Evolutionary conservation across 2,888 invertebrate species (phyloP), one percentile per base, ranked within the genome.

Genomic region (Parascotia fuliginaria): DNA sequence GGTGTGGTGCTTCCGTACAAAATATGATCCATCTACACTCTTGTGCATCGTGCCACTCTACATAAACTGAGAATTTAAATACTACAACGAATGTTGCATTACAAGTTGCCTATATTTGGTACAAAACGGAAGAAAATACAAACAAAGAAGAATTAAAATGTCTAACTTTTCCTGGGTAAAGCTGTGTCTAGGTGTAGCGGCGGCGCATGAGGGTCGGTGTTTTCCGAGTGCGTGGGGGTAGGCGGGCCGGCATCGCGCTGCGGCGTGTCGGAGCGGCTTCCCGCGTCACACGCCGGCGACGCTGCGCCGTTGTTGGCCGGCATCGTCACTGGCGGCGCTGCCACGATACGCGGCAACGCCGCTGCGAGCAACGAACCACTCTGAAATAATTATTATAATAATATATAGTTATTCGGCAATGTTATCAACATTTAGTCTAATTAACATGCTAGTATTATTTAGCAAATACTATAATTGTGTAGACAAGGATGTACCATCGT

Each of bases 301-400:
- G 79, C 79, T 68, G 81, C 68, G 73, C 87, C 87, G 56, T 83
- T 84, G 56, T 83, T 83, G 42, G 75, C 68, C 31, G 78, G 74
- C 50, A 79, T 70, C 42, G 84, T 79, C 58, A 81, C 80, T 68
- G 76, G 81, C 58, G 81, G 81, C 55, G 81, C 80, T 55, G 83
- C 82, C 60, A 94, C 94, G 67, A 94, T 92, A 47, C 95, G 93
- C 29, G 95, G 95, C 81, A 95, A 81, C 50, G 95, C 95, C 62
- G 94, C 94, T 54, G 95, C 95, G 72, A 95, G 82, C 46, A 95
- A 83, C 33, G 95, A 95, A 14, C 94, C 95, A 60, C 93, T 94
- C 85, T 93, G 68, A 9, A 55, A 59, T 11, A 49, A 3, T 1
- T 22, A 4, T 27, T 9, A 13, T 24, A 33, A 39, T 5, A 3